phyloP scores from a whole-genome alignment of 2,113 vertebrate species.

The Anolis carolinensis region DNA sequence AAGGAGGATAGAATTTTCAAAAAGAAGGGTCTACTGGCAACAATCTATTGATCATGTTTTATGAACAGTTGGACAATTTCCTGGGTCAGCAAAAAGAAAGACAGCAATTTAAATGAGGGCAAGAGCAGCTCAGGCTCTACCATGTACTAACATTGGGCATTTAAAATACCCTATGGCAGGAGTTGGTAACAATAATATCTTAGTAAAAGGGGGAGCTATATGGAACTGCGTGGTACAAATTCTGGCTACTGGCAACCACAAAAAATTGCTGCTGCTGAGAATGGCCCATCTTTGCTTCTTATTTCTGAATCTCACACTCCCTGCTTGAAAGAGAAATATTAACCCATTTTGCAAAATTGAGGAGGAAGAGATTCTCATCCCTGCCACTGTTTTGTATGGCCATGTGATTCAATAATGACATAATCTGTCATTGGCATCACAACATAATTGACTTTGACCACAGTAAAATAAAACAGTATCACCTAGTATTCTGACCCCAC shows the following conservation, averaged over 20 bases:
- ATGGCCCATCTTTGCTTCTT: background rate
- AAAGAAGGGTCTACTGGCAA: too few relatives aligned
- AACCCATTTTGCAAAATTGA: background rate
- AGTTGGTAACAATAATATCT: background rate
- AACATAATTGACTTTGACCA: background rate
- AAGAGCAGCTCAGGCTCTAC: too few relatives aligned
- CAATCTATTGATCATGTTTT: too few relatives aligned
- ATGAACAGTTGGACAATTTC: too few relatives aligned
- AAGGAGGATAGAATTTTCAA: too few relatives aligned
- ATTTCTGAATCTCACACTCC: background rate
- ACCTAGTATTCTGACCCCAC: background rate
- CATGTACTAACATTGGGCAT: too few relatives aligned
- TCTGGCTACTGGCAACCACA: background rate
- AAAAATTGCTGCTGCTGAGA: background rate
- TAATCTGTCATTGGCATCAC: background rate
- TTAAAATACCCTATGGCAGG: too few relatives aligned
- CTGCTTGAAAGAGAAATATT: background rate
- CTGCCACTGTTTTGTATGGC: background rate
- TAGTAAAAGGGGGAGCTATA: background rate
- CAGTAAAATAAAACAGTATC: background rate
- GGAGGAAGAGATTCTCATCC: background rate
- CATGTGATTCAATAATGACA: background rate
- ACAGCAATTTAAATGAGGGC: too few relatives aligned
- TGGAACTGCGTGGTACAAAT: background rate
- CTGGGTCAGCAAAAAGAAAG: too few relatives aligned